Base-by-base conservation (phyloP, 2,797 vertebrate genomes). In the Mus caroli region DNA sequence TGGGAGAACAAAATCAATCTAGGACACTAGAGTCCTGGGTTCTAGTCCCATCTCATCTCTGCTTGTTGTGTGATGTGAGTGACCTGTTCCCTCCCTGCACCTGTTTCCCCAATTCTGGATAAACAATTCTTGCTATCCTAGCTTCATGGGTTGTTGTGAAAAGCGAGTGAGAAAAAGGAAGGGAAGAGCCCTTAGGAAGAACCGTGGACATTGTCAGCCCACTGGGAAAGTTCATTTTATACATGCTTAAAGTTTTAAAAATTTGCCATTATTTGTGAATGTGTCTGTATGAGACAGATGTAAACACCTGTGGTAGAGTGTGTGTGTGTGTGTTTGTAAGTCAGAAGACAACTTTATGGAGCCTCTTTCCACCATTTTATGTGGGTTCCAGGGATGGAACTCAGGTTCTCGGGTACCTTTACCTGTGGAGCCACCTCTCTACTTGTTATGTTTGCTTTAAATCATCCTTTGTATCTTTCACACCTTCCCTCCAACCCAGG, bases 51-150 rank as follows among this genome's bases (percentile, higher is more conserved):
- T 64, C 50, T 95, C 50, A 90, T 80, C 75, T n/a, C 37, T 77
- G 37, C 14, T 87, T 19, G 2, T 78, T 40, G 4, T 92, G 37
- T 91, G 52, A 92, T 64, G 46, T 50, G 31, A 92, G 12, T 82
- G 37, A 62, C 8, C 75, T 17, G 62, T 91, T 10, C 1, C 31
- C 37, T 94, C 22, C 64, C 52, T 64, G 64, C 34, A 14, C 69
- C 69, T 69, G 20, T 87, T 89, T 94, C 71, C 31, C 12, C 60
- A 88, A n/a, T 40, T 89, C n/a, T 60, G 37, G 56, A 77, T 80
- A 91, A 88, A 76, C 77, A 86, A 83, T 77, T 78, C 22, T 95
- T 86, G 34, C 43, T 94, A 3, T 91, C 69, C 60, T 88, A 78
- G 31, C 43, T n/a, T 91, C 11, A 0, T 46, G 69, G 37, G 8